phyloP scores from a whole-genome alignment of 2,797 vertebrate species.

The Dipus sagitta region DNA sequence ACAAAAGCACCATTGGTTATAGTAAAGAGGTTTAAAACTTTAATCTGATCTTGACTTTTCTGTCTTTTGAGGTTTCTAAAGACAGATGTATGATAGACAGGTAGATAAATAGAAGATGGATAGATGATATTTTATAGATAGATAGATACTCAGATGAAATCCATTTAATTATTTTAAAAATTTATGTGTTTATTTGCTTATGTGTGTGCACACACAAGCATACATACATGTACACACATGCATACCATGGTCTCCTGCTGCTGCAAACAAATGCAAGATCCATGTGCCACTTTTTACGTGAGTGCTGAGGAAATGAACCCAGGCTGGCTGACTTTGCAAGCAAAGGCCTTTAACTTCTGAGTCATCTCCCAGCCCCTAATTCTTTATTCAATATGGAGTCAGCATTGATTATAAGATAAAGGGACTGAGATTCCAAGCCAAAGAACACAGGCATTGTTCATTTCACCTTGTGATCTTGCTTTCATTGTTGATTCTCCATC shows the following conservation, averaged over 20 bases:
- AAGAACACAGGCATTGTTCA: neutral
- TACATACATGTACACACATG: no score
- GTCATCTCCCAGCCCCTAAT: neutral
- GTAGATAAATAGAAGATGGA: no score
- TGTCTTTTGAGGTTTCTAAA: slow-evolving; percentile 66
- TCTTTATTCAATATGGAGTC: neutral
- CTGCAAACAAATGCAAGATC: no score
- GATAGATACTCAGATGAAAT: neutral
- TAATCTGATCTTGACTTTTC: slow-evolving; percentile 73
- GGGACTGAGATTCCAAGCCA: neutral
- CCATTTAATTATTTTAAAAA: no score
- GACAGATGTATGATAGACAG: neutral
- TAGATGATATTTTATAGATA: no score
- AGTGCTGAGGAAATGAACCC: no score
- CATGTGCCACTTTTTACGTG: no score
- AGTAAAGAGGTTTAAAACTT: slow-evolving; percentile 54
- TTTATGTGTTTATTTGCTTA: no score
- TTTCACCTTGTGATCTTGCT: neutral
- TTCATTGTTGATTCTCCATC: slow-evolving; percentile 19
- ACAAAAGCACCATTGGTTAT: slow-evolving; percentile 63
- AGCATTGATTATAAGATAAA: neutral
- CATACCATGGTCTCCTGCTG: neutral
- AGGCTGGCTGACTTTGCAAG: no score
- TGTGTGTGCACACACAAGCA: neutral
- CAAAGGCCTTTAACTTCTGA: no score